Evolutionary conservation across 1,140 invertebrate genomes (phyloP).

Genomic region (Drosophila ambigua): DNA sequence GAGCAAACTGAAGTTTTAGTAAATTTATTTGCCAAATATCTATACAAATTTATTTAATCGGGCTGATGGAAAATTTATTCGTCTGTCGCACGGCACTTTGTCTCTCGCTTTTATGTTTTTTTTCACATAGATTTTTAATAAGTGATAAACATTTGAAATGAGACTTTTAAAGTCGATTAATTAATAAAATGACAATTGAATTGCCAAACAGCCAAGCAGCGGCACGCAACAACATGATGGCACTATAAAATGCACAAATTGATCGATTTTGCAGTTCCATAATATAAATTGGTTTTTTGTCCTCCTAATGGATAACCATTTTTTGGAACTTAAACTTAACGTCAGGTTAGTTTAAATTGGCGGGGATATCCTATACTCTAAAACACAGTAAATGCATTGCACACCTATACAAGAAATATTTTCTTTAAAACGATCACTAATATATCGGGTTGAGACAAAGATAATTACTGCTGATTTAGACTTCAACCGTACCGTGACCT

Average conservation of each 20-base stretch:
- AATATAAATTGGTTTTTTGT: slow-evolving; percentile 12
- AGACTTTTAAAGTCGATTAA: slow-evolving; percentile 79
- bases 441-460: too few species aligned
- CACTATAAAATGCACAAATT: slow-evolving; percentile 69
- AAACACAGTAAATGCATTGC: too few species aligned
- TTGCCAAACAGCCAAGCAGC: slow-evolving; percentile 39
- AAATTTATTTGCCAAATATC: slow-evolving; percentile 77
- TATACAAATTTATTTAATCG: slow-evolving; percentile 67
- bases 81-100: slow-evolving; percentile 53
- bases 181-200: slow-evolving; percentile 80
- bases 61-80: slow-evolving; percentile 58
- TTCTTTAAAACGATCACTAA: too few species aligned
- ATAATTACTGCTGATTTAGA: too few species aligned
- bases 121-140: slow-evolving; percentile 74
- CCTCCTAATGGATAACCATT: slow-evolving; percentile 29
- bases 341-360: slow-evolving; percentile 2
- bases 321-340: slow-evolving; percentile 35
- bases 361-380: too few species aligned
- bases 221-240: slow-evolving; percentile 29
- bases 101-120: slow-evolving; percentile 43
- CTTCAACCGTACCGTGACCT: too few species aligned
- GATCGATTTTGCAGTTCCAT: slow-evolving; percentile 59
- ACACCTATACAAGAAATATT: too few species aligned
- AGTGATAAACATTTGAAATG: slow-evolving; percentile 71
- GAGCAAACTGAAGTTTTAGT: slow-evolving; percentile 57